phyloP scores from a whole-genome alignment of 2,113 vertebrate species.

The Platysternon megacephalum region DNA sequence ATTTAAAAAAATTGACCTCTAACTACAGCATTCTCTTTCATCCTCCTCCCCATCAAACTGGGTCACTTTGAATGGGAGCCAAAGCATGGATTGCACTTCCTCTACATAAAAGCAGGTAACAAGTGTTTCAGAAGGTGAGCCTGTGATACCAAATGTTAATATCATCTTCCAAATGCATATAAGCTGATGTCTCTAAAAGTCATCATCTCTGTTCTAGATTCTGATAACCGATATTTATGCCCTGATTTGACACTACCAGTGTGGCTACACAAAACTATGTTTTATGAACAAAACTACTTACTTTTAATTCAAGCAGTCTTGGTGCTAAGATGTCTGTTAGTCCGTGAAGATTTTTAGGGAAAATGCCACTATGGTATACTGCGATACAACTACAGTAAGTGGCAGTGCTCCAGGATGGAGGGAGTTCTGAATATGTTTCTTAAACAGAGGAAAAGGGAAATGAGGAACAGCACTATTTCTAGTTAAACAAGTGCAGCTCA shows the following conservation, averaged over 20 bases:
- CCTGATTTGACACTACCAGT: neutral
- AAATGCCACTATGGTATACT: neutral
- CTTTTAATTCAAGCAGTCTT: neutral
- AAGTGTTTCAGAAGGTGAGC: conserved; percentile 12
- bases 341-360: neutral
- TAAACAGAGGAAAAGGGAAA: conserved; percentile 55
- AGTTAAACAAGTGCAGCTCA: conserved; percentile 37
- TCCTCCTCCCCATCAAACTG: neutral
- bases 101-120: conserved; percentile 2
- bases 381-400: neutral
- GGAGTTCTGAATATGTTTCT: conserved; percentile 35
- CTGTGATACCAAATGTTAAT: conserved; percentile 12
- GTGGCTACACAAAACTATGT: neutral
- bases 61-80: neutral
- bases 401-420: neutral
- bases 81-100: neutral
- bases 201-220: neutral
- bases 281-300: neutral
- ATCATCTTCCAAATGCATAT: neutral
- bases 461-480: conserved; percentile 33
- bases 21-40: conserved; percentile 62
- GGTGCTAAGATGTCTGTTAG: neutral
- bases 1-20: conserved; percentile 11
- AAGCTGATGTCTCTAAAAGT: neutral
- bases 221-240: neutral